A percentile compares a stretch with the other conserved stretches of the same genome.
These are phyloP conservation scores for Acleris cristana DNA, from an alignment of 2,888 invertebrate species.

Conservation along the genomic window DNA sequence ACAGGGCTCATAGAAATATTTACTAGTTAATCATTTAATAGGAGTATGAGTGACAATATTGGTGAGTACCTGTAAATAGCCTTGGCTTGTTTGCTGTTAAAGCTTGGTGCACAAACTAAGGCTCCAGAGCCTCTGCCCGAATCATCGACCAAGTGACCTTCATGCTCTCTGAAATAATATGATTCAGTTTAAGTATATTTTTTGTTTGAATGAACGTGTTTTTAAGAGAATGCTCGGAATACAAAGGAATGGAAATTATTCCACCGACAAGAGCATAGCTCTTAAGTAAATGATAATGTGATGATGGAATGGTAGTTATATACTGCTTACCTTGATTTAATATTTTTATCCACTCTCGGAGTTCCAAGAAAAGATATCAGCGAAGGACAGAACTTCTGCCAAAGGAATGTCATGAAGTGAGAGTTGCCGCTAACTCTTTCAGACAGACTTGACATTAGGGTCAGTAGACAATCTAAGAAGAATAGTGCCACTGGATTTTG, in stretches of 20 bases:
- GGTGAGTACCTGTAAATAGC: slow-evolving; percentile 90
- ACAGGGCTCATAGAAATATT: too few relatives aligned
- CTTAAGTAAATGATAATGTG: too few relatives aligned
- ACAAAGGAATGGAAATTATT: too few relatives aligned
- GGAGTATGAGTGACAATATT: too few relatives aligned
- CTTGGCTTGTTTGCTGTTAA: slow-evolving; percentile 93
- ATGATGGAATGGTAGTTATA: not conserved
- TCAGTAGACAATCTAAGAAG: slow-evolving; percentile 93
- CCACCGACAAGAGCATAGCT: too few relatives aligned
- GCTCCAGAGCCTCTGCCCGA: slow-evolving; percentile 88
- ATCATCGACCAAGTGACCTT: slow-evolving; percentile 79
- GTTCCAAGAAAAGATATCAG: slow-evolving; percentile 94
- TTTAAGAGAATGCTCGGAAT: too few relatives aligned
- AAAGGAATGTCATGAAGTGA: slow-evolving; percentile 93
- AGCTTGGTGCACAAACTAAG: slow-evolving; percentile 88
- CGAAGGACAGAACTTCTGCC: slow-evolving; percentile 97
- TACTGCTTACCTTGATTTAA: slow-evolving; percentile 85
- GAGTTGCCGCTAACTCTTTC: slow-evolving; percentile 92
- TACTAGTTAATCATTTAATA: too few relatives aligned
- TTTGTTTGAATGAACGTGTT: too few relatives aligned
- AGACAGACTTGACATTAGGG: slow-evolving; percentile 92
- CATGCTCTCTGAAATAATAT: slow-evolving; percentile 65
- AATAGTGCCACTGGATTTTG: slow-evolving; percentile 88
- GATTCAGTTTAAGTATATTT: too few relatives aligned
- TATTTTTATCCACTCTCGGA: slow-evolving; percentile 92